Base-by-base conservation (phyloP, 2,797 vertebrate species). In the Morus bassanus region DNA sequence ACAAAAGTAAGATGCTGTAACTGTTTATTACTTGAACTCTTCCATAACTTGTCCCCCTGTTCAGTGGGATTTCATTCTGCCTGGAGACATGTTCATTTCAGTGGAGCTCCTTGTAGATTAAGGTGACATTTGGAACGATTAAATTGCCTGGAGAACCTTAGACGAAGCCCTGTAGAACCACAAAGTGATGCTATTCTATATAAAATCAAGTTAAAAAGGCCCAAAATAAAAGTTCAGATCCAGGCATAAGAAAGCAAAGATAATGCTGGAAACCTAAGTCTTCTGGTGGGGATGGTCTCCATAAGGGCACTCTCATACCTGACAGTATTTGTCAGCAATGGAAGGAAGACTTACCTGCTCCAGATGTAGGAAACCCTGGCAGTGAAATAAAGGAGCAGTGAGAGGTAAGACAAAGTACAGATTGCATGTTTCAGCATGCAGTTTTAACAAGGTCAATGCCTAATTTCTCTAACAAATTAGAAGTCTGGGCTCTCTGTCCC, bases 391-490 rank as follows among this genome's bases (percentile, higher is more conserved):
- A 85, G 61, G 18, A 89, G 61, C 53, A 74, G 22, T 24, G 51
- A 77, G 50, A 94, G 60, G 86, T 82, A 75, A 92, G 84, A n/a
- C 67, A n/a, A 37, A 74, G 56, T 60, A 75, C 23, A 69, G 43
- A 69, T 31, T 89, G 54, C 89, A 17, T 54, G 82, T 94, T 91
- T 56, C 59, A 88, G n/a, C 79, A 21, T 45, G 89, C 54, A 75
- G 0, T 78, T 94, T 64, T 83, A 93, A 80, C 69, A 89, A 92
- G 79, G 87, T 89, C 84, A 82, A 1, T 92, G 63, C 51, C 61
- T 96, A 46, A 88, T 94, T 95, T 93, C 82, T 94, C 79, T 78
- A 93, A 81, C 87, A 95, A 96, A 96, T 96, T 78, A 93, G 57
- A 88, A 85, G 87, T 92, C 76, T 88, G 79, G 30, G 25, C 39